A percentile compares a stretch with the other conserved stretches of the same genome.
Evolutionary conservation across 2,888 invertebrate genomes (phyloP).

Genomic region (Xanthorhoe spadicearia): DNA sequence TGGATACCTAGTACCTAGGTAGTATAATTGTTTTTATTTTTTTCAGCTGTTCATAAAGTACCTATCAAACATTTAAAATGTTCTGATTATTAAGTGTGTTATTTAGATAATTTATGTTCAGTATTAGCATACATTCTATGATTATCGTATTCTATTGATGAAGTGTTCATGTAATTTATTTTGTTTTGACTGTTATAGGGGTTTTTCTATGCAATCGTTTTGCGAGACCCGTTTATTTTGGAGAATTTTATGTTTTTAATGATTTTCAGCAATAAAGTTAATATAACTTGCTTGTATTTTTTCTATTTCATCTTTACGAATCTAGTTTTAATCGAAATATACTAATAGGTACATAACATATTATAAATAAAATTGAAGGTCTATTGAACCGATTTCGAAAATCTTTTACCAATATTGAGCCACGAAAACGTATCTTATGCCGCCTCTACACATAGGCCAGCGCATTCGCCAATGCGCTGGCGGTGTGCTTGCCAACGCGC

Average conservation of each 20-base stretch:
- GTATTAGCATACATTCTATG: conserved; percentile 58
- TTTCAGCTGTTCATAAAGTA: background rate
- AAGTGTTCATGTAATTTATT: conserved; percentile 34
- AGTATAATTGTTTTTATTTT: background rate
- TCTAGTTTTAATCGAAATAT: no score
- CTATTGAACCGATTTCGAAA: no score
- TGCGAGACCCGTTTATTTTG: conserved; percentile 2
- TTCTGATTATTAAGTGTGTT: background rate
- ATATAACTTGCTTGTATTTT: background rate
- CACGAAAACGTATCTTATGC: no score
- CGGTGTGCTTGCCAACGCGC: no score
- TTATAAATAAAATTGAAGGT: no score
- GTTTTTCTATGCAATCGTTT: conserved; percentile 14
- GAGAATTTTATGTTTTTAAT: conserved; percentile 10
- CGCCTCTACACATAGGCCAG: no score
- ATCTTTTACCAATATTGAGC: no score
- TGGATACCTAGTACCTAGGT: background rate
- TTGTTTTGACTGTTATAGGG: conserved; percentile 34
- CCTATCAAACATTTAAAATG: background rate
- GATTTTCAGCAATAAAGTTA: conserved; percentile 1
- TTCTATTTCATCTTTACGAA: no score
- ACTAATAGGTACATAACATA: no score
- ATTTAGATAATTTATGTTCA: conserved; percentile 37
- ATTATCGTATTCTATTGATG: conserved; percentile 21
- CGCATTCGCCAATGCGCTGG: no score